Base-by-base conservation (phyloP, 2,797 vertebrate species). In the Naso thynnoides region DNA sequence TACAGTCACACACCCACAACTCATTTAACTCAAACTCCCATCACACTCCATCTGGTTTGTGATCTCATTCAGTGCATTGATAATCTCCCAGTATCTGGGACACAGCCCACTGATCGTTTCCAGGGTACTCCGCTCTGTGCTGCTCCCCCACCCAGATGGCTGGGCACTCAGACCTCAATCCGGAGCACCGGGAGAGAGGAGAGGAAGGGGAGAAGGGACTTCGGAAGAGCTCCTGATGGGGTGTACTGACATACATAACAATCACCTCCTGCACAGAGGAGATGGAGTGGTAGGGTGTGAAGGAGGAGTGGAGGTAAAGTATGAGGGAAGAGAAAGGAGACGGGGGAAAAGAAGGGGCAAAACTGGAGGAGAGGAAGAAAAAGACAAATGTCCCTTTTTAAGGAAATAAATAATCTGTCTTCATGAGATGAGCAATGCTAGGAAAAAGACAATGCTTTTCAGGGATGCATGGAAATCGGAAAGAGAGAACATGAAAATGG, bases 1-100 rank as follows among this genome's bases (percentile, higher is more conserved):
- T 78, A 79, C 70, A 74, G 73, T 69, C 59, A n/a, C 41, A 76
- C 21, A 67, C 66, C 56, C 66, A 73, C 78, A 86, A 83, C 67
- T 87, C 82, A 78, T 83, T 80, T 89, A 79, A 84, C 83, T 84
- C 76, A 86, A 90, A 89, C 86, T 87, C 88, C 83, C 85, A 84
- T 86, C 90, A 85, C 90, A 89, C 88, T 89, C 91, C 91, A 92
- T 91, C 91, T 92, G 90, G 89, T 88, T 91, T 81, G 88, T 92
- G 92, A 93, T 92, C 91, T 93, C 87, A 89, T 92, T 93, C 81
- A 52, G 87, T 73, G 88, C 91, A 93, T 91, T 93, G 93, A 93
- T 94, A 94, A 92, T 92, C 91, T 92, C 87, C 71, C 86, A 86
- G 90, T 93, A 94, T 92, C 92, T 94, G 90, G 93, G 93, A 91